Evolutionary conservation across 2,888 invertebrate genomes (phyloP), one percentile per base, ranked within the genome.

Genomic region (Margaritifera margaritifera): DNA sequence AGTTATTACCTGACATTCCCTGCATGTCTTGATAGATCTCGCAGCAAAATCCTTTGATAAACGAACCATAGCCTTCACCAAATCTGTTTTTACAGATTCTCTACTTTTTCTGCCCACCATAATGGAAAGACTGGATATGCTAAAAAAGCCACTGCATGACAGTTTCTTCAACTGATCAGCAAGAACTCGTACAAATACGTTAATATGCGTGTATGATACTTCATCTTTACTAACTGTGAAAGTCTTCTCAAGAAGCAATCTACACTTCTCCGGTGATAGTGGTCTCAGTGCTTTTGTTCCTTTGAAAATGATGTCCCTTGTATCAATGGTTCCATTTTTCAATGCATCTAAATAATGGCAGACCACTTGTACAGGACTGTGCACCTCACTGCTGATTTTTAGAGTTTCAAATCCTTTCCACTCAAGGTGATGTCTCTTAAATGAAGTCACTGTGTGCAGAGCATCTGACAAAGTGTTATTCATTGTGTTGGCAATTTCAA

Each of bases 161-260:
- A 82, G 64, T 64, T 80, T 83, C 56, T 81, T 83, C 22, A 83
- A 59, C 63, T 83, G 82, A 64, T 82, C 81, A 20, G 81, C 75
- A 42, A 82, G 70, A n/a, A 82, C 77, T 64, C 74, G 69, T 1
- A 82, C 6, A 56, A 80, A 80, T 25, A 70, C 72, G 24, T 77
- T 67, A 6, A 82, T 63, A 50, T 75, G 53, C 31, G 77, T 67
- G 60, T 72, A 83, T 11, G 83, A 78, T 53, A 76, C 53, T 25
- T 69, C 70, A 11, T 31, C 31, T 31, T 59, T 42, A 6, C 58
- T 62, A 19, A 60, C 56, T 6, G 58, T 54, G 20, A 80, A 73
- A 63, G 75, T 61, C 22, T 73, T 72, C 22, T 61, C 52, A 15
- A 83, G 68, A 8, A 81, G 53, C 5, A 22, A 6, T 52, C 57